These are phyloP conservation scores for Oscheius onirici DNA, from an alignment of 2,888 invertebrate genomes.

Conservation along the genomic window DNA sequence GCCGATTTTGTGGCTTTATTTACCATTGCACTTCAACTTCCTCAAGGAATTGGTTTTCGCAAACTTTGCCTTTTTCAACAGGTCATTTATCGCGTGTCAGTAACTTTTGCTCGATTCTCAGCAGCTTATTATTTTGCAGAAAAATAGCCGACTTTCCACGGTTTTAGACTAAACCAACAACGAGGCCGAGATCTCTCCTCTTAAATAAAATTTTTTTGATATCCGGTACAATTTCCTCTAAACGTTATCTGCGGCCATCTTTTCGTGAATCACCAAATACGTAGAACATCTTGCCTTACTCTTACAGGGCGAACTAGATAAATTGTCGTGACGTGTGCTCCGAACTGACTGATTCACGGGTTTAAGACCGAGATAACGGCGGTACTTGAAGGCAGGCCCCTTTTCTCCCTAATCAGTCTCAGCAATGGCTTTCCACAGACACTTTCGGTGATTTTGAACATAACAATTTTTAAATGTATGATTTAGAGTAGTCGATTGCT, in stretches of 20 bases:
- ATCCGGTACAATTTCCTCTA: too few species aligned
- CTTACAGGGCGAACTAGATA: constrained; percentile 12
- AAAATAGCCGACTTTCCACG: too few species aligned
- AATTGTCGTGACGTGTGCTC: constrained; percentile 2
- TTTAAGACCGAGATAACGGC: constrained; percentile 10
- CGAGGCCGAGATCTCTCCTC: too few species aligned
- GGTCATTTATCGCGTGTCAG: not conserved
- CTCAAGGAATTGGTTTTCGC: constrained; percentile 2
- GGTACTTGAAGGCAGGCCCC: constrained; percentile 9
- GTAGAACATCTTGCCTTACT: not conserved
- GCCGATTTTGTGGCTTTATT: constrained; percentile 2
- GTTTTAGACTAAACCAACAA: too few species aligned
- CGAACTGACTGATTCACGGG: constrained; percentile 17
- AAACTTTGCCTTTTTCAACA: constrained; percentile 4
- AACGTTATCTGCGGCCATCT: not conserved
- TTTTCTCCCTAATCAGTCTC: constrained; percentile 2
- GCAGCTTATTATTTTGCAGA: too few species aligned
- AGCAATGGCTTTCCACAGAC: constrained; percentile 22
- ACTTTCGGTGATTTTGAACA: constrained; percentile 8
- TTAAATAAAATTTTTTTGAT: too few species aligned
- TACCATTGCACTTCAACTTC: not conserved
- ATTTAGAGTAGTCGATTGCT: constrained; percentile 25
- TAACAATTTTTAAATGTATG: not conserved
- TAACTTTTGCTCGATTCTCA: too few species aligned
- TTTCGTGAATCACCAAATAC: constrained; percentile 4